These are phyloP conservation scores for Dreissena polymorpha DNA, from an alignment of 1,140 invertebrate genomes.

Conservation along the genomic window DNA sequence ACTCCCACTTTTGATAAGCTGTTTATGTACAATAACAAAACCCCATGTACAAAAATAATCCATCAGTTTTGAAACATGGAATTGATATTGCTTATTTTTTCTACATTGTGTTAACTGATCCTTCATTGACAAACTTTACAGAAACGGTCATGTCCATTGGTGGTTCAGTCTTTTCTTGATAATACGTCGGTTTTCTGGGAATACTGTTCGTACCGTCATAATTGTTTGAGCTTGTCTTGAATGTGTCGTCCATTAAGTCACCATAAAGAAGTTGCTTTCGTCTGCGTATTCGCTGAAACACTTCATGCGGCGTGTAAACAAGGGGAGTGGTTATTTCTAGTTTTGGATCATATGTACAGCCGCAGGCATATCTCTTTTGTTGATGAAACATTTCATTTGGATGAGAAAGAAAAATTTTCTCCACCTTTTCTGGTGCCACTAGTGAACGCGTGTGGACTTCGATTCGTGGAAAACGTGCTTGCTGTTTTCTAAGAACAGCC, in stretches of 20 bases:
- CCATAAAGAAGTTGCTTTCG: slow-evolving; percentile 32
- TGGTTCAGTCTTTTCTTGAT: slow-evolving; percentile 44
- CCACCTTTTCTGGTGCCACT: slow-evolving; percentile 59
- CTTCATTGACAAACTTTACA: slow-evolving; percentile 35
- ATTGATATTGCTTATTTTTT: no score
- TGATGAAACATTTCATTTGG: slow-evolving; percentile 55
- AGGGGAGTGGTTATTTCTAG: slow-evolving; percentile 45
- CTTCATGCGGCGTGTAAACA: slow-evolving; percentile 53
- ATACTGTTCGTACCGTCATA: slow-evolving; percentile 10
- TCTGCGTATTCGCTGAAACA: slow-evolving; percentile 38
- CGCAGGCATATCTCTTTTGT: slow-evolving; percentile 37
- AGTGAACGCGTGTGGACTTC: slow-evolving; percentile 61
- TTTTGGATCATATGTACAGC: slow-evolving; percentile 37
- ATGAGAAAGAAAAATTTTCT: slow-evolving; percentile 54
- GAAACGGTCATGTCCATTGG: slow-evolving; percentile 53
- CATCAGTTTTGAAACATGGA: no score
- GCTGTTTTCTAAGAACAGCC: slow-evolving; percentile 44
- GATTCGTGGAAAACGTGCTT: slow-evolving; percentile 57
- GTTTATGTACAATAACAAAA: no score
- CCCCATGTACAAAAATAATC: no score
- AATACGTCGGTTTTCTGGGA: background rate
- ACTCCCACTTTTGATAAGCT: no score
- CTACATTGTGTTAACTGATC: background rate
- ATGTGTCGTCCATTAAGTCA: background rate
- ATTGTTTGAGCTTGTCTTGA: slow-evolving; percentile 4